Percentiles rank a stretch among this genome's conserved stretches.
phyloP scores from a whole-genome alignment of 2,797 vertebrate species.

The Helarctos malayanus region DNA sequence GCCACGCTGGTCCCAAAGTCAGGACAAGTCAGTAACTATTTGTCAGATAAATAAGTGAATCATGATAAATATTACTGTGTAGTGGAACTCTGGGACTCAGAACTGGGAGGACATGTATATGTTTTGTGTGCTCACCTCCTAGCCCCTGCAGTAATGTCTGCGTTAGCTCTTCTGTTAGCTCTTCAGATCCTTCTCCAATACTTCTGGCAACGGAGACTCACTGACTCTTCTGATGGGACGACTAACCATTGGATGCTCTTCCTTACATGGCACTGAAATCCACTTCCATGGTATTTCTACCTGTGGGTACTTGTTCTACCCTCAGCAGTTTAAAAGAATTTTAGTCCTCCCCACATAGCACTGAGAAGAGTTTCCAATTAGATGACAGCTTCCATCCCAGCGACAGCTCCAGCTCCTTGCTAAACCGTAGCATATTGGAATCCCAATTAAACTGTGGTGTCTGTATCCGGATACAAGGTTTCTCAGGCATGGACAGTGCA shows the following conservation, averaged over 20 bases:
- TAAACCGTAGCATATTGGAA: background rate
- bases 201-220: background rate
- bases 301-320: background rate
- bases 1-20: background rate
- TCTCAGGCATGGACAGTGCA: background rate
- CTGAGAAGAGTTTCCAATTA: background rate
- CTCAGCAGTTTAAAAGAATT: background rate
- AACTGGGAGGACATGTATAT: background rate
- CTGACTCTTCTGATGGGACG: background rate
- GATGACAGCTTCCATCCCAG: background rate
- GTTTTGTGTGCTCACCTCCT: background rate
- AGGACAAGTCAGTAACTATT: background rate
- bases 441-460: background rate
- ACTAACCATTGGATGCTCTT: background rate
- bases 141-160: background rate
- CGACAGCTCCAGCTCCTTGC: background rate
- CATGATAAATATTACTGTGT: background rate
- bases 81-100: background rate
- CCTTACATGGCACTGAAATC: background rate
- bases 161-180: background rate
- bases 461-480: background rate
- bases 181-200: conserved; percentile 16
- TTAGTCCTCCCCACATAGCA: background rate
- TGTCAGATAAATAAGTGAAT: background rate
- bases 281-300: background rate